Conservation (phyloP, 2,113 vertebrate species). For the Stercorarius parasiticus region DNA sequence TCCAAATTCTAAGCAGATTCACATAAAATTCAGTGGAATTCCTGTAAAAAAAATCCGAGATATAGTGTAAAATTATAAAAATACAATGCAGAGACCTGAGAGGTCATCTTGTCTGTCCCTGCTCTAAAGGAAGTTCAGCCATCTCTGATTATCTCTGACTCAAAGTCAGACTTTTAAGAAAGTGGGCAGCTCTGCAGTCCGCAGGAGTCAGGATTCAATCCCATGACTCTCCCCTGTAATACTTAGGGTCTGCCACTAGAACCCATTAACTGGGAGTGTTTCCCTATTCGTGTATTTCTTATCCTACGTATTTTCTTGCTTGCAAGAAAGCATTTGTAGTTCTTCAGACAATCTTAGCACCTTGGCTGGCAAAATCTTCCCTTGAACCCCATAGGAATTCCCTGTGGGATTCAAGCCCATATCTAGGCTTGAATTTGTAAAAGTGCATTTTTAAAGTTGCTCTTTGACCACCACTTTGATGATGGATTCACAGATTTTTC, state of each 20-base stretch:
- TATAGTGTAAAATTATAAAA: background rate
- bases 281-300: background rate
- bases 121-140: background rate
- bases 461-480: background rate
- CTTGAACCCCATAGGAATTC: too few species aligned
- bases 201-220: background rate
- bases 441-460: background rate
- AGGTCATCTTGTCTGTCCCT: background rate
- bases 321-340: background rate
- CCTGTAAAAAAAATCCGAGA: background rate
- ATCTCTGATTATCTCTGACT: background rate
- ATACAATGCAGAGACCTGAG: background rate
- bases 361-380: background rate
- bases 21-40: background rate
- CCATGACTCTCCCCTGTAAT: background rate
- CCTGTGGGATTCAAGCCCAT: too few species aligned
- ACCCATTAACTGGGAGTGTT: background rate
- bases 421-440: background rate
- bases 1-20: background rate
- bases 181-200: fast-evolving
- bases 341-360: background rate
- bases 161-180: background rate
- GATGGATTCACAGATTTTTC: background rate
- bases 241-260: background rate
- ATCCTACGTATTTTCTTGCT: background rate